A percentile compares a stretch with the other conserved stretches of the same genome.
Conservation (phyloP, 1,140 invertebrate species). For the Mizuhopecten yessoensis region DNA sequence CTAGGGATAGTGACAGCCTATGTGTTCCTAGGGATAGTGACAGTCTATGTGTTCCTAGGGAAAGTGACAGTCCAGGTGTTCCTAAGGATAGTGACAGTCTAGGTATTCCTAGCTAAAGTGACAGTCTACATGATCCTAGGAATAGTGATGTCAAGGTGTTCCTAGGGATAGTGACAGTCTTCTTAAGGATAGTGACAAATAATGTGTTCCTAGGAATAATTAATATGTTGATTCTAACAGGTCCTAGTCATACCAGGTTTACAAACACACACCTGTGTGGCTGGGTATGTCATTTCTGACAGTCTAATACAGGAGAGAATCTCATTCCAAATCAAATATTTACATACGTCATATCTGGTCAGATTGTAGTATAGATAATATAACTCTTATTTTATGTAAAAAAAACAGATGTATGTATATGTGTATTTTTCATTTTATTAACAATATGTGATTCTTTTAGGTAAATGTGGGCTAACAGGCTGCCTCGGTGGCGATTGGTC, state of each 20-base stretch:
- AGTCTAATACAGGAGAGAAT: neutral
- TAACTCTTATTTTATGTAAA: neutral
- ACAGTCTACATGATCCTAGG: neutral
- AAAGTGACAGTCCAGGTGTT: neutral
- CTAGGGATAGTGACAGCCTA: neutral
- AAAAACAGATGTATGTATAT: neutral
- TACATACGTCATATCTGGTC: neutral
- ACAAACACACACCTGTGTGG: neutral
- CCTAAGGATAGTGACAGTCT: neutral
- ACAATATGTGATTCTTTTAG: neutral
- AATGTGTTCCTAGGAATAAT: no score
- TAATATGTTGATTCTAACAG: no score
- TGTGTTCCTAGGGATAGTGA: neutral
- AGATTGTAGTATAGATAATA: neutral
- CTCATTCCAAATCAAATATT: conserved; percentile 35
- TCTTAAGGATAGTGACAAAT: no score
- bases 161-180: neutral
- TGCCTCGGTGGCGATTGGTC: neutral
- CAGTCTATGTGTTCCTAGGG: neutral
- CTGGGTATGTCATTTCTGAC: neutral
- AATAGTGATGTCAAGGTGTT: neutral
- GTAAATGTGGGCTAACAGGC: neutral
- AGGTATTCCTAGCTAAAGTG: no score
- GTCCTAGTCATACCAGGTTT: neutral
- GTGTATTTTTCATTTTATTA: neutral